Evolutionary conservation across 2,113 vertebrate genomes (phyloP).

Genomic region (Proteles cristata): DNA sequence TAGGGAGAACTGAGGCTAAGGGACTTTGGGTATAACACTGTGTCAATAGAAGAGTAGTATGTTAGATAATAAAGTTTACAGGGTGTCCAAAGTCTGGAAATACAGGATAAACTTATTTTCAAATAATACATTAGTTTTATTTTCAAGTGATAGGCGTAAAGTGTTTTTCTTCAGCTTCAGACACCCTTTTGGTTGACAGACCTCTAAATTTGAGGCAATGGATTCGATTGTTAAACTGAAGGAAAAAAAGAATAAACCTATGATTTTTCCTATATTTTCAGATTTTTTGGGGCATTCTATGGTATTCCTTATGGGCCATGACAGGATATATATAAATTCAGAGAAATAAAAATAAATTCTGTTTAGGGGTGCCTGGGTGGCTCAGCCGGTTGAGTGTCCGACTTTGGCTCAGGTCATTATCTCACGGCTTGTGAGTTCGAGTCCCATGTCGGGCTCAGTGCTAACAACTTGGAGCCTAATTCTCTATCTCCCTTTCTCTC

Average conservation of each 20-base stretch:
- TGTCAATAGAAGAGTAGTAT: background rate
- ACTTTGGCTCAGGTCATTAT: too few species aligned
- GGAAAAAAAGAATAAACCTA: background rate
- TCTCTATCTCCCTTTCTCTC: too few species aligned
- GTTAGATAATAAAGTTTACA: conserved; percentile 20
- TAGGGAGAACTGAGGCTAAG: background rate
- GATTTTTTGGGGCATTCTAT: background rate
- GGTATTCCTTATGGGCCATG: background rate
- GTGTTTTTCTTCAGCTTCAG: background rate
- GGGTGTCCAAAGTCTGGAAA: background rate
- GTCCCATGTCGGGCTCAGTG: too few species aligned
- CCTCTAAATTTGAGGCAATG: conserved; percentile 1
- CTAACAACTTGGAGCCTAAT: too few species aligned
- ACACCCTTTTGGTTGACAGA: background rate
- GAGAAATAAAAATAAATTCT: conserved; percentile 29
- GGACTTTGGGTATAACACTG: background rate
- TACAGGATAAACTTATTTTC: background rate
- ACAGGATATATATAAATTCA: background rate
- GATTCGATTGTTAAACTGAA: conserved; percentile 34
- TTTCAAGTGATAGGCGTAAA: background rate
- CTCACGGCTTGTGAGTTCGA: too few species aligned
- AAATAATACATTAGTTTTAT: background rate
- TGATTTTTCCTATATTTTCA: background rate
- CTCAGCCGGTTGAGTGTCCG: too few species aligned
- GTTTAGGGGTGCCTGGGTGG: background rate